phyloP scores from a whole-genome alignment of 2,113 vertebrate genomes.

The Rhinichthys klamathensis region DNA sequence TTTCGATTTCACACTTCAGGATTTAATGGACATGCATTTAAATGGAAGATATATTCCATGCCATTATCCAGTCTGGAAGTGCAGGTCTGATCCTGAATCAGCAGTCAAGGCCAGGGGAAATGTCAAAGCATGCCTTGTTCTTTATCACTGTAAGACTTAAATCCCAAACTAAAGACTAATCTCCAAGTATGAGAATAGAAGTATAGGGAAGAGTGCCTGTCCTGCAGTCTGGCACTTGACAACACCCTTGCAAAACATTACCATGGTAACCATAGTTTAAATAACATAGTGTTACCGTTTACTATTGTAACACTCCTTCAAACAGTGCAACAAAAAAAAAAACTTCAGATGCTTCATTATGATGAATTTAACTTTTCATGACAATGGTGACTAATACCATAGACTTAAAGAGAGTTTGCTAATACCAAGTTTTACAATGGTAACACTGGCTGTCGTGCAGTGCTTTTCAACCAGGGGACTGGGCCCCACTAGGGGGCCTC shows the following conservation, averaged over 20 bases:
- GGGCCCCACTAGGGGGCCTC: no score
- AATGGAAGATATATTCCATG: neutral
- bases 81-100: neutral
- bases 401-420: no score
- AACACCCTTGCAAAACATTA: neutral
- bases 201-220: neutral
- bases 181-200: neutral
- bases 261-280: neutral
- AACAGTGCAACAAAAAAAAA: neutral
- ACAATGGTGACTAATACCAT: no score
- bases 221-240: neutral
- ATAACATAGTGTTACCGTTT: neutral
- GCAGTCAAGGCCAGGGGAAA: neutral
- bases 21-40: neutral
- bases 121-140: neutral
- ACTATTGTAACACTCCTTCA: neutral
- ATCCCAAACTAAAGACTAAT: neutral
- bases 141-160: neutral
- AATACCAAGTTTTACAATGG: no score
- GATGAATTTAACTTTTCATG: no score
- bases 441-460: no score
- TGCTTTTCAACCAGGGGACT: no score
- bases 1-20: neutral
- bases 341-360: no score
- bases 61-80: neutral